Percentiles rank a stretch among this genome's conserved stretches.
phyloP scores from a whole-genome alignment of 92 coral and sea anemone genomes.

The Heteractis magnifica region DNA sequence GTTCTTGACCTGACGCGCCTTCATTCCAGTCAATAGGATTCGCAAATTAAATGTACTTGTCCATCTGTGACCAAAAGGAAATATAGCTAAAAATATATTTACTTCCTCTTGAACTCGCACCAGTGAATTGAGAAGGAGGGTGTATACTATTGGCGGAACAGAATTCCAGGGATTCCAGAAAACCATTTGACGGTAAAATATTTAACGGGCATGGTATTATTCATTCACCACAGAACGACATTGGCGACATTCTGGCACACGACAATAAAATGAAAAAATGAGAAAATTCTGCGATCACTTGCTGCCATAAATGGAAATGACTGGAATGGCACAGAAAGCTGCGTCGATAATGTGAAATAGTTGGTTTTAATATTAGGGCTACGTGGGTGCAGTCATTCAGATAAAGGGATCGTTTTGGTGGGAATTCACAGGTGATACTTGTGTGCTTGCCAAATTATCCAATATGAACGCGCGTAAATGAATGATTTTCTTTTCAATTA shows the following conservation, averaged over 20 bases:
- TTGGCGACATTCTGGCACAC: background rate
- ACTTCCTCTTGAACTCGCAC: background rate
- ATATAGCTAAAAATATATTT: background rate
- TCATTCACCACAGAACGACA: background rate
- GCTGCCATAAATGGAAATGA: constrained; percentile 5
- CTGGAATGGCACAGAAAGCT: no score
- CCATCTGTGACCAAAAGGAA: constrained; percentile 1
- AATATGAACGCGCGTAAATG: no score
- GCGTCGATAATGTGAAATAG: no score
- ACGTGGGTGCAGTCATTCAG: no score
- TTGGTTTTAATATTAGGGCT: no score
- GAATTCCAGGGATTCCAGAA: background rate
- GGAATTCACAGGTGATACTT: no score
- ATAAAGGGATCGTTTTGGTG: no score
- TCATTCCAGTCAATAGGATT: background rate
- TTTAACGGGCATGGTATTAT: background rate
- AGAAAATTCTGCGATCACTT: background rate
- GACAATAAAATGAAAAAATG: background rate
- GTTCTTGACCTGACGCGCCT: background rate
- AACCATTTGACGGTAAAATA: background rate
- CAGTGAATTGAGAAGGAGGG: background rate
- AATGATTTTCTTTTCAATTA: no score
- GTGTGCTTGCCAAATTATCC: no score
- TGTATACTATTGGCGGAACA: background rate
- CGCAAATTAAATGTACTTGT: background rate